Evolutionary conservation across 2,888 invertebrate species (phyloP).

Genomic region (Euclidia mi): DNA sequence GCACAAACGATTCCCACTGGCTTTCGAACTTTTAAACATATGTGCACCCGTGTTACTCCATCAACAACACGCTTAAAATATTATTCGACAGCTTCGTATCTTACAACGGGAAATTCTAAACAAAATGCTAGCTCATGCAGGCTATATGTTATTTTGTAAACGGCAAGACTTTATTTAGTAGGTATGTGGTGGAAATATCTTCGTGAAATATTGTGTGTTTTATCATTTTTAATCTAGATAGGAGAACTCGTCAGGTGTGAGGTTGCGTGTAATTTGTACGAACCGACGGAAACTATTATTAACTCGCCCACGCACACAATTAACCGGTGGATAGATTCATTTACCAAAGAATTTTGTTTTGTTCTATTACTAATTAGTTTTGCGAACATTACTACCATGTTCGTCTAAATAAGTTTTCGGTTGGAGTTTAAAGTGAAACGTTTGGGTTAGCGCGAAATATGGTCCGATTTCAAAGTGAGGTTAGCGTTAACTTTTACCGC

Average conservation of each 20-base stretch:
- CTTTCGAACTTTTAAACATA: not conserved
- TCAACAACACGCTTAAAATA: too few relatives aligned
- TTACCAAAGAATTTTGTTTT: not conserved
- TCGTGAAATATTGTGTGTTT: too few relatives aligned
- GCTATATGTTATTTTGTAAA: too few relatives aligned
- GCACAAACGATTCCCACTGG: not conserved
- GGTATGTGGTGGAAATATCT: too few relatives aligned
- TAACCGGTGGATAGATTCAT: not conserved
- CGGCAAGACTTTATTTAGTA: too few relatives aligned
- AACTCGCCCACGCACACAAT: not conserved
- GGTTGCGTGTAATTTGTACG: not conserved
- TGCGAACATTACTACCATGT: not conserved
- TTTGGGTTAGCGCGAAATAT: not conserved
- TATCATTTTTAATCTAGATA: too few relatives aligned
- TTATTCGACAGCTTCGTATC: too few relatives aligned
- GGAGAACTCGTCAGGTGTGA: not conserved
- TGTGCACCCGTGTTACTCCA: not conserved
- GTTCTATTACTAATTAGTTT: slow-evolving; percentile 1
- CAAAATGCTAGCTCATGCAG: too few relatives aligned
- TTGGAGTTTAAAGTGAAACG: not conserved
- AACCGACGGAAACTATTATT: not conserved
- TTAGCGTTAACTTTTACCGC: too few relatives aligned
- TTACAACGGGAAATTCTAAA: too few relatives aligned
- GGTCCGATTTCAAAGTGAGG: too few relatives aligned
- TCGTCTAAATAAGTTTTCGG: not conserved